These are phyloP conservation scores for Willowsia nigromaculata DNA, from an alignment of 2,888 invertebrate genomes.

Conservation along the genomic window DNA sequence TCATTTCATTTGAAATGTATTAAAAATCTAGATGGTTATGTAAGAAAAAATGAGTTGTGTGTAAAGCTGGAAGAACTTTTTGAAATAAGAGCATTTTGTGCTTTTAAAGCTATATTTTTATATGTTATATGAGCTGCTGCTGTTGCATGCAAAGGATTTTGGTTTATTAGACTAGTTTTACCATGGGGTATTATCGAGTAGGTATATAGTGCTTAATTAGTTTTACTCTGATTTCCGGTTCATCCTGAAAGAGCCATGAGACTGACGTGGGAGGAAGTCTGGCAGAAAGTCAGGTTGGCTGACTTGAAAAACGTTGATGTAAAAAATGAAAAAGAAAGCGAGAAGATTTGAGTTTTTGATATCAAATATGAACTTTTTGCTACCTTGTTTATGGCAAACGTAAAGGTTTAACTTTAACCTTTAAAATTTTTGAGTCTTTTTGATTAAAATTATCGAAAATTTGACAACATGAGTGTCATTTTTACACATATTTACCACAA, in stretches of 20 bases:
- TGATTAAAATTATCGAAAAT: too few species aligned
- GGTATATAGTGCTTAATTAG: slow-evolving; percentile 53
- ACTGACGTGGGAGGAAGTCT: slow-evolving; percentile 66
- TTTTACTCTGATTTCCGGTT: slow-evolving; percentile 63
- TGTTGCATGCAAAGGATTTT: too few species aligned
- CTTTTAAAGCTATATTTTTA: background rate
- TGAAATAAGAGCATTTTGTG: background rate
- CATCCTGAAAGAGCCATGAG: slow-evolving; percentile 27
- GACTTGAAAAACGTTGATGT: background rate
- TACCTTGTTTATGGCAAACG: too few species aligned
- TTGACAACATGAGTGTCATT: too few species aligned
- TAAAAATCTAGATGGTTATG: background rate
- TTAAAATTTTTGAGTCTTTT: too few species aligned
- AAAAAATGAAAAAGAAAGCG: background rate
- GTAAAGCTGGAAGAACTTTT: background rate
- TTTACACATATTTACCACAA: too few species aligned
- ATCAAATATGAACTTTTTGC: too few species aligned
- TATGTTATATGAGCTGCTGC: too few species aligned
- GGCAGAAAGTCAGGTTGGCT: slow-evolving; percentile 13
- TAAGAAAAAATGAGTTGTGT: background rate
- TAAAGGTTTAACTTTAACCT: too few species aligned
- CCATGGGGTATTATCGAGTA: background rate
- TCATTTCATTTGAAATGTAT: slow-evolving; percentile 41
- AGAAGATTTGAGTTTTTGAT: too few species aligned
- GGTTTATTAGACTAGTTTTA: too few species aligned